A percentile compares a stretch with the other conserved stretches of the same genome.
Conservation (phyloP, 2,797 vertebrate genomes). For the Chelonia mydas region DNA sequence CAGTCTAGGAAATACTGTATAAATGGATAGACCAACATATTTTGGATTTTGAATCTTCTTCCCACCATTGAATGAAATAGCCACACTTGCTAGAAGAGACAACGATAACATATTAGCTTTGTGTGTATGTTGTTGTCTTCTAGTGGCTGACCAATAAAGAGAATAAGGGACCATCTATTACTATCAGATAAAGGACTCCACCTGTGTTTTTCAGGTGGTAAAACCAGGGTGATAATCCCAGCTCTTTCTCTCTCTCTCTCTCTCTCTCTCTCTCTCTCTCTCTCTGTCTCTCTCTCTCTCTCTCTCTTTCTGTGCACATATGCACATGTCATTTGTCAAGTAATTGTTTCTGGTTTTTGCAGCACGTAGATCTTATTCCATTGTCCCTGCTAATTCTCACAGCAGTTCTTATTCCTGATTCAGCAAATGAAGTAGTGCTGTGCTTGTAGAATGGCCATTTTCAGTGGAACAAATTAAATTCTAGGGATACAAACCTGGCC, state of each 20-base stretch:
- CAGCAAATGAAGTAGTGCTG: slow-evolving; percentile 36
- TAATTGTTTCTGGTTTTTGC: background rate
- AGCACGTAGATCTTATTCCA: background rate
- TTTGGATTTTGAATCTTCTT: background rate
- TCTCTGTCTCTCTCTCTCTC: background rate
- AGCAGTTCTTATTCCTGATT: slow-evolving; percentile 28
- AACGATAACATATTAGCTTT: background rate
- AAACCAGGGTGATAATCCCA: background rate
- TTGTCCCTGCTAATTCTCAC: slow-evolving; percentile 29
- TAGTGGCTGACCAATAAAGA: background rate
- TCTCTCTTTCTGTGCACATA: no score
- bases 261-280: no score
- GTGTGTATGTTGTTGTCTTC: background rate
- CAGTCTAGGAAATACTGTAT: background rate
- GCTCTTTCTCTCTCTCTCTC: background rate
- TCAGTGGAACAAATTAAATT: slow-evolving; percentile 46
- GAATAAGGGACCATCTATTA: background rate
- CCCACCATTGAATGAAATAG: background rate
- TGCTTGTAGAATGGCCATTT: background rate
- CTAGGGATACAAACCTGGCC: background rate
- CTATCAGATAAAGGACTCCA: background rate
- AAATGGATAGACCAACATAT: background rate
- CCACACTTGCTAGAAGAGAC: background rate
- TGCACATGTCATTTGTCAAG: background rate
- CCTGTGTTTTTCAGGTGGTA: background rate